Evolutionary conservation across 2,888 invertebrate species (phyloP).

Genomic region (Esperia sulphurella): DNA sequence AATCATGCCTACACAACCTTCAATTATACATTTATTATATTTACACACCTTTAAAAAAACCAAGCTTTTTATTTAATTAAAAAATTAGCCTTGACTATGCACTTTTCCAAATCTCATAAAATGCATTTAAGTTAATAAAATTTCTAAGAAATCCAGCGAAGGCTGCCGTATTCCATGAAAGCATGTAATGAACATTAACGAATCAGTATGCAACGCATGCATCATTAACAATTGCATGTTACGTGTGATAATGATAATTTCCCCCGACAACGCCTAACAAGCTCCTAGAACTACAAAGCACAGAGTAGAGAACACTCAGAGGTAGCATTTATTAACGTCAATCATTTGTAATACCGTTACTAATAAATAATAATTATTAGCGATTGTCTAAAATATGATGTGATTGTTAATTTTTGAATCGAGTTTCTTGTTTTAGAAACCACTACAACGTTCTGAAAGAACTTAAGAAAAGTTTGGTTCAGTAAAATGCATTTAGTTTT

Average conservation of each 20-base stretch:
- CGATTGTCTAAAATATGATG: too few relatives aligned
- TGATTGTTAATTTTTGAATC: too few relatives aligned
- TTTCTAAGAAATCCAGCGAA: slow-evolving; percentile 36
- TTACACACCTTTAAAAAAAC: too few relatives aligned
- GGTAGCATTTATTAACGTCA: slow-evolving; percentile 19
- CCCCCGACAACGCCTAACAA: slow-evolving; percentile 24
- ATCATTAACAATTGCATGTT: slow-evolving; percentile 34
- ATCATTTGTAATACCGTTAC: background rate
- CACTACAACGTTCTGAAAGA: too few relatives aligned
- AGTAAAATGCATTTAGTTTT: too few relatives aligned
- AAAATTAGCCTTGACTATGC: too few relatives aligned
- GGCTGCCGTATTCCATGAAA: slow-evolving; percentile 39
- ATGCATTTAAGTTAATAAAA: slow-evolving; percentile 10
- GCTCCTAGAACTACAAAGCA: slow-evolving; percentile 30
- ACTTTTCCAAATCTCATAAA: too few relatives aligned
- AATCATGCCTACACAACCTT: too few relatives aligned
- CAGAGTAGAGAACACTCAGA: slow-evolving; percentile 45
- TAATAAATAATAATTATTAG: background rate
- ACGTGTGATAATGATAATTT: slow-evolving; percentile 33
- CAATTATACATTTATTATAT: too few relatives aligned
- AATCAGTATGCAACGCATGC: slow-evolving; percentile 41
- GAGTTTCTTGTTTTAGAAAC: too few relatives aligned
- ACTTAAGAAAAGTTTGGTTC: too few relatives aligned
- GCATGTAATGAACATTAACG: slow-evolving; percentile 19
- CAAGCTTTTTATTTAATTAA: too few relatives aligned